phyloP scores from a whole-genome alignment of 1,140 invertebrate genomes.

The Temnothorax nylanderi region DNA sequence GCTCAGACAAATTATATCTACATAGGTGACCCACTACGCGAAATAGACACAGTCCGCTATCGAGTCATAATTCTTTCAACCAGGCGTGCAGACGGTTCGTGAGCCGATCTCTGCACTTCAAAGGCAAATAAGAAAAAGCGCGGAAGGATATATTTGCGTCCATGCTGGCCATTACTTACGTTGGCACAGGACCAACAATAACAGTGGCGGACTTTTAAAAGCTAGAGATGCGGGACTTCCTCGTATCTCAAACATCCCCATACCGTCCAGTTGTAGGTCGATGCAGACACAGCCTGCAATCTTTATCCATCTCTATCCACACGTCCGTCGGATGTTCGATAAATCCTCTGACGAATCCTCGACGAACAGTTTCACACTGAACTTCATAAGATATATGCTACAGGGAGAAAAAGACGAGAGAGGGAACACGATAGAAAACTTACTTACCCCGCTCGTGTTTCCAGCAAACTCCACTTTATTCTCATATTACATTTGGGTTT shows the following conservation, averaged over 20 bases:
- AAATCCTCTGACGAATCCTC: slow-evolving; percentile 53
- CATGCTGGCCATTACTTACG: slow-evolving; percentile 63
- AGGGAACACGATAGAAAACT: neutral
- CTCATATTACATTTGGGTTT: slow-evolving; percentile 34
- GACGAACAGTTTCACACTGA: neutral
- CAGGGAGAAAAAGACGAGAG: neutral
- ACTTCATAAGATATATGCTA: neutral
- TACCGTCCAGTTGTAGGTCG: slow-evolving; percentile 24
- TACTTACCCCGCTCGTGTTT: neutral
- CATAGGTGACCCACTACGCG: neutral
- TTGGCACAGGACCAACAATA: slow-evolving; percentile 73
- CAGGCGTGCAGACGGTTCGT: neutral
- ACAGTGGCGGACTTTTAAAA: slow-evolving; percentile 73
- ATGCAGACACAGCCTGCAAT: slow-evolving; percentile 1
- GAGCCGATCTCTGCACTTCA: slow-evolving; percentile 26
- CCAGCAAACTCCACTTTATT: slow-evolving; percentile 26
- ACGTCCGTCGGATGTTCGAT: slow-evolving; percentile 46
- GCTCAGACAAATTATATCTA: neutral
- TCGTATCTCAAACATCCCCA: slow-evolving; percentile 52
- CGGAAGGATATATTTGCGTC: slow-evolving; percentile 66
- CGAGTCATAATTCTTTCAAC: slow-evolving; percentile 21
- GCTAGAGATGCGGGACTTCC: slow-evolving; percentile 46
- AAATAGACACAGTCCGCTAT: slow-evolving; percentile 7
- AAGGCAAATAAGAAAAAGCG: slow-evolving; percentile 59
- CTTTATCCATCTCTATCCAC: slow-evolving; percentile 53